Evolutionary conservation across 2,113 vertebrate genomes (phyloP), one percentile per base, ranked within the genome.

Genomic region (Sprattus sprattus): DNA sequence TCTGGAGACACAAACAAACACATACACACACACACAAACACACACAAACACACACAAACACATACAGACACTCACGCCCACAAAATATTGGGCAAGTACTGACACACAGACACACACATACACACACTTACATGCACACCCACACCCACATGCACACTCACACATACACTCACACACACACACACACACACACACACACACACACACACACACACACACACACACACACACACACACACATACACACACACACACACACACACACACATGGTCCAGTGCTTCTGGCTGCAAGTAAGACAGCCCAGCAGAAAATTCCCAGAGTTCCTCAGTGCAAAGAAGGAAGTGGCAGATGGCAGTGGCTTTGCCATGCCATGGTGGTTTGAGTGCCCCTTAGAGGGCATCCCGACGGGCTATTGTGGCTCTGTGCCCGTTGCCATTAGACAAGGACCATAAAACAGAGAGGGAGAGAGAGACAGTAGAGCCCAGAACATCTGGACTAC

Each of bases 281-380:
- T 71, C 45, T 45, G 75, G 5, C 25, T 75, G 49, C 32, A 78
- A 47, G 32, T 84, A 45, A 52, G 45, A 15, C 22, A 52, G 25
- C 83, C 47, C 64, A 46, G 45, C 39, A 84, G 39, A 78, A 47
- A 82, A 49, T 94, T 96, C 96, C 96, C 94, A 85, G 91, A 96
- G 95, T 96, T 95, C 94, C 92, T 95, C 95, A 93, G 89, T 91
- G 93, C 94, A 93, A 92, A 67, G 6, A n/a, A 67, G 89, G 93
- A 91, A 90, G 2, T 91, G 95, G 94, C 96, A 97, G 96, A 97
- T 96, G 97, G 96, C 93, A 95, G 25, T 25, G 89, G 85, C 93
- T 91, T 90, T 90, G 96, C 94, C 88, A 92, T 87, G 88, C 86
- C 88, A 91, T 92, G 91, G 83, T 90, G 93, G 89, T 89, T 94